Evolutionary conservation across 2,888 invertebrate species (phyloP), one percentile per base, ranked within the genome.

Genomic region (Trichopoda pennipes): DNA sequence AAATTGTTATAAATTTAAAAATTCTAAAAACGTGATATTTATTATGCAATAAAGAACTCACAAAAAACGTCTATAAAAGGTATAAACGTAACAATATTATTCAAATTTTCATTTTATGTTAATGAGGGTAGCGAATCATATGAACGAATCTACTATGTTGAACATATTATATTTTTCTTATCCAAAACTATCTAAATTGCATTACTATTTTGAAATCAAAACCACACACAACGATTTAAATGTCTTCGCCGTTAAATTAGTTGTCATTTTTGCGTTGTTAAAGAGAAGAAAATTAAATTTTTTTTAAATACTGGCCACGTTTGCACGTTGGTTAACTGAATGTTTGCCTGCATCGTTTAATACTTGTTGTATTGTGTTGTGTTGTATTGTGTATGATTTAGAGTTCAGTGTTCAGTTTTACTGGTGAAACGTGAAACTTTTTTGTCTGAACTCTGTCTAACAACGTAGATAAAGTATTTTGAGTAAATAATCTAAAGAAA

Each of bases 361-460:
- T 35, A 58, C 12, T 66, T 63, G 23, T 16, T 55, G 14, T n/a
- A n/a, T n/a, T n/a, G n/a, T n/a, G n/a, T n/a, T n/a, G n/a, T n/a
- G 32, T 16, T 42, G 28, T 3, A 38, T 38, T 77, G 60, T 28
- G 42, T 12, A 32, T 28, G 23, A 28, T 60, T 35, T 12, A 12
- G 6, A 44, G 4, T 72, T 32, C 38, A 17, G 14, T 32, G 32
- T 58, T 61, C 47, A 19, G 47, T 70, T 55, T 38, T 9, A 10
- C 80, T 35, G 49, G 49, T 68, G 82, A 79, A 82, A 82, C 76
- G 72, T 82, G 75, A 82, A 79, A 82, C 79, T 79, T 70, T 56
- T 61, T 63, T 82, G 82, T 82, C 82, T 82, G 82, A 82, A 79
- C 82, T 76, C 51, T 63, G 82, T 82, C 82, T 82, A 76, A 82